Base-by-base conservation (phyloP, 2,113 vertebrate species). In the Oenanthe melanoleuca region DNA sequence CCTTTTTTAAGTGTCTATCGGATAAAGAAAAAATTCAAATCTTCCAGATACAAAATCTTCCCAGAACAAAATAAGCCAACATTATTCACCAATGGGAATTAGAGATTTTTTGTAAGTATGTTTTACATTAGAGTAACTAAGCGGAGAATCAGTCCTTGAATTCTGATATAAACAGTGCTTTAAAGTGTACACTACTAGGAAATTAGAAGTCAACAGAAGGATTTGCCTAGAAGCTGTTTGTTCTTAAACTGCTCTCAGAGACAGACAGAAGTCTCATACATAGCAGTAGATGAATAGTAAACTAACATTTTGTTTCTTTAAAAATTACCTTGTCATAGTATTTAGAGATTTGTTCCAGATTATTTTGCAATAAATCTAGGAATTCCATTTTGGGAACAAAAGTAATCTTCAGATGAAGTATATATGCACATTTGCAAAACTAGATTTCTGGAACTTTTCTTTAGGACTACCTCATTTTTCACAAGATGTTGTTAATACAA, bases 311-410 rank as follows among this genome's bases (percentile, higher is more conserved):
- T 81, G 1, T 88, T 92, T 93, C 0, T 0, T 80, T 89, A 87
- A 84, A 92, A 81, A 70, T 86, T 66, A 65, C 37, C 40, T 75
- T 81, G 44, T 92, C 24, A 37, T 17, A 71, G 56, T 52, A 56
- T 74, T 87, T 80, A 94, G 53, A 65, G 61, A 86, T 83, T 91
- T 94, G 53, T 84, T 87, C 40, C 66, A 67, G 80, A 80, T 87
- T 87, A 86, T 72, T 85, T 83, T 78, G 24, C 45, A 77, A 60
- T 89, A 82, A 83, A 81, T 86, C 65, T 71, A 93, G 28, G 17
- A 70, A 84, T 92, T 75, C 11, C 12, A 60, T 37, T 85, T 88
- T 14, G 6, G 66, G 89, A 97, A 86, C 57, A 70, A 56, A 79
- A 67, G 9, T 45, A 64, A 45, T n/a, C 37, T 95, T 93, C 67